These are phyloP conservation scores for Ctenochaetus hawaiiensis DNA, from an alignment of 2,797 vertebrate genomes.

Conservation along the genomic window DNA sequence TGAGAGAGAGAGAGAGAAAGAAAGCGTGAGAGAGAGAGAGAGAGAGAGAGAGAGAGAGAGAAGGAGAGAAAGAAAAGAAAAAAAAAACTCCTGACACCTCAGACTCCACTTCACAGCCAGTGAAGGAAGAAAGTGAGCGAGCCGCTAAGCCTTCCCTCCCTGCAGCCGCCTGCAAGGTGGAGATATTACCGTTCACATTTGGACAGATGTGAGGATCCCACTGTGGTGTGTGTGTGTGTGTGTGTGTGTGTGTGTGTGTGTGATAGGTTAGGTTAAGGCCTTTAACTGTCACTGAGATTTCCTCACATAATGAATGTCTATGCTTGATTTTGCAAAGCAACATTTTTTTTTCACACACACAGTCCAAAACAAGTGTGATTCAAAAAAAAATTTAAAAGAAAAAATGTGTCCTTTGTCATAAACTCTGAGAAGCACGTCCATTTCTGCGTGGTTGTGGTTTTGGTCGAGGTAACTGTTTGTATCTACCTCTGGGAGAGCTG, in stretches of 20 bases:
- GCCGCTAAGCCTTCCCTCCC: conserved; percentile 79
- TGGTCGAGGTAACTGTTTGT: conserved; percentile 30
- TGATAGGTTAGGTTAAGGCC: conserved; percentile 39
- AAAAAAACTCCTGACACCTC: conserved; percentile 85
- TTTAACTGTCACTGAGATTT: conserved; percentile 64
- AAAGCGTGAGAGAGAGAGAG: conserved; percentile 27
- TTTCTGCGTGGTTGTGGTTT: conserved; percentile 26
- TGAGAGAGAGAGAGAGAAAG: conserved; percentile 40
- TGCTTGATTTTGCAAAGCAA: conserved; percentile 46
- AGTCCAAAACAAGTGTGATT: conserved; percentile 11
- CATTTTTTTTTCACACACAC: conserved; percentile 13
- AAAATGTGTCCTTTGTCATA: conserved; percentile 21
- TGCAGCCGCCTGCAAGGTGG: conserved; percentile 83
- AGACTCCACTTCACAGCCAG: conserved; percentile 87
- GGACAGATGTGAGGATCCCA: conserved; percentile 81
- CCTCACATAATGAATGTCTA: conserved; percentile 32
- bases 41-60: conserved; percentile 19
- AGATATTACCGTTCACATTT: conserved; percentile 86
- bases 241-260: conserved; percentile 24
- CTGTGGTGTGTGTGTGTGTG: conserved; percentile 40
- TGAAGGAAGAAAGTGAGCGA: conserved; percentile 82
- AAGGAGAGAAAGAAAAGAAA: conserved; percentile 45
- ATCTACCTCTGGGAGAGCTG: conserved; percentile 44
- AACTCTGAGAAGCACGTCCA: conserved; percentile 26
- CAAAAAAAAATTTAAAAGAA: conserved; percentile 7